Evolutionary conservation across 2,797 vertebrate genomes (phyloP), one percentile per base, ranked within the genome.

Genomic region (Urophycis tenuis): DNA sequence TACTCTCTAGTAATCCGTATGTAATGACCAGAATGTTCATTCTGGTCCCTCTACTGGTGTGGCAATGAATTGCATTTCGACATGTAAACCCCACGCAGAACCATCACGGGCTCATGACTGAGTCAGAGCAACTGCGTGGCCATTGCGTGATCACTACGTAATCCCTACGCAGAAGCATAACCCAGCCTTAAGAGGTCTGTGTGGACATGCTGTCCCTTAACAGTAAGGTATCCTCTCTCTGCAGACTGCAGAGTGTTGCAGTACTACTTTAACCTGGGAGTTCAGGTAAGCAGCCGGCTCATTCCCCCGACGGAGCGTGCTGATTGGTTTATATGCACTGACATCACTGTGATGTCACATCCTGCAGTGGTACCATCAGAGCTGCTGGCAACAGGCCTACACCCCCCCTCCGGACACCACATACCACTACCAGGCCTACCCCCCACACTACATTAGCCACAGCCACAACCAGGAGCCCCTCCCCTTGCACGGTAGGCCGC

Each of bases 251-350:
- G 97, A 82, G 91, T 99, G 74, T 91, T 98, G 35, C 95, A 95
- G 89, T 98, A 97, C 85, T 99, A 97, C 86, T 98, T 95, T 91
- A 99, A 99, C 88, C 85, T 99, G 32, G 97, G 96, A 77, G 90
- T 99, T 77, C 96, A 99, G 93, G 96, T 98, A 76, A 67, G 71
- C 41, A 32, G 10, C 73, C 9, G 11, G 33, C 33, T 73, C 10
- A 22, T 11, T 60, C 17, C 49, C 60, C 10, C 35, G 25, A 49
- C 22, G 45, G 45, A 49, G 36, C 31, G 49, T 14, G 0, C 32
- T 70, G 15, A 53, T 10, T 33, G 11, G 14, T 29, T 25, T 15
- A 3, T 11, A 15, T 25, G 22, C 22, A 25, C 22, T 19, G 14
- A 4, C 12, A 31, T 70, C 30, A 32, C 67, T 32, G 30, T 30